These are phyloP conservation scores for Lepidochrysops patricia DNA, from an alignment of 2,888 invertebrate genomes.

Conservation along the genomic window DNA sequence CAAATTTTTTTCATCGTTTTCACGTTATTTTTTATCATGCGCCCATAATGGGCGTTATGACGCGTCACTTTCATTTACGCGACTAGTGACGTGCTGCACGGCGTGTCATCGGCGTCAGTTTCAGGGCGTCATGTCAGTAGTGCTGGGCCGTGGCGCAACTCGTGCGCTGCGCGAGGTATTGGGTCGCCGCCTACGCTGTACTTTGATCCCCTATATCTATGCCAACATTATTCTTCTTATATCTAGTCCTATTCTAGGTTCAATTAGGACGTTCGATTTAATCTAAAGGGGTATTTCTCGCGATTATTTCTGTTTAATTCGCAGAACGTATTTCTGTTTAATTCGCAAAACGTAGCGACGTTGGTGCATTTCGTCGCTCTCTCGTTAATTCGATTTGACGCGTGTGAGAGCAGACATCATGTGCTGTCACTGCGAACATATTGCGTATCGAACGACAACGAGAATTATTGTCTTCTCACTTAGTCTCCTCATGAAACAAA, in stretches of 20 bases:
- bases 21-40: conserved; percentile 1
- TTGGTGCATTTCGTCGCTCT: too few relatives aligned
- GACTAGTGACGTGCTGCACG: not conserved
- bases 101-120: conserved; percentile 29
- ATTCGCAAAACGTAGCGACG: too few relatives aligned
- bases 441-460: too few relatives aligned
- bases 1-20: conserved; percentile 11
- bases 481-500: too few relatives aligned
- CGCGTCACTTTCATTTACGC: conserved; percentile 7
- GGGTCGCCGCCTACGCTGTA: conserved; percentile 70
- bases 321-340: too few relatives aligned
- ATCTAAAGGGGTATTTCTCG: too few relatives aligned
- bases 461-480: too few relatives aligned
- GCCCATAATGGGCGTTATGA: not conserved
- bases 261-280: conserved; percentile 18
- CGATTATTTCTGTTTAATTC: too few relatives aligned
- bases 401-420: too few relatives aligned
- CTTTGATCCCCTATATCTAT: conserved; percentile 69
- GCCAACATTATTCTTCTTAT: conserved; percentile 68
- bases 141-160: conserved; percentile 50
- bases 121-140: conserved; percentile 47
- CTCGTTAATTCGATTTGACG: too few relatives aligned
- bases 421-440: too few relatives aligned
- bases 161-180: conserved; percentile 56
- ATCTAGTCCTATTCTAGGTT: conserved; percentile 55